phyloP scores from a whole-genome alignment of 2,888 invertebrate species.

The Lithophane leautieri region DNA sequence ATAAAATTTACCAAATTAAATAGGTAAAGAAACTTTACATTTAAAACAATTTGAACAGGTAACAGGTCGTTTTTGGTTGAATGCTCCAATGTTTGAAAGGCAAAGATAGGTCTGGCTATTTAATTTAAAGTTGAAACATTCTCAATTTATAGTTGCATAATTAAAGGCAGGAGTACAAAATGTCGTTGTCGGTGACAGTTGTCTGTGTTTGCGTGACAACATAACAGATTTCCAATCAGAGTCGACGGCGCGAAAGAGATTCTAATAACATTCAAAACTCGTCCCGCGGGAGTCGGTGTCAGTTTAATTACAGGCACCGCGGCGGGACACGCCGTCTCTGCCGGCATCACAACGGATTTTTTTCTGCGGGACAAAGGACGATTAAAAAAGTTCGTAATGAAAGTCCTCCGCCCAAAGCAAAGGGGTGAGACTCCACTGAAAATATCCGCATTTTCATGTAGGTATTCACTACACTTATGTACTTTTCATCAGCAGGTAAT shows the following conservation, averaged over 20 bases:
- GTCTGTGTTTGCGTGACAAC: slow-evolving; percentile 74
- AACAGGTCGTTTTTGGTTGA: slow-evolving; percentile 50
- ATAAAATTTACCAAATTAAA: slow-evolving; percentile 52
- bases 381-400: slow-evolving; percentile 90
- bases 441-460: slow-evolving; percentile 69
- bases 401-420: slow-evolving; percentile 83
- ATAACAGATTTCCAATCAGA: slow-evolving; percentile 87
- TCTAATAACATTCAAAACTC: slow-evolving; percentile 90
- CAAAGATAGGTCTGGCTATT: slow-evolving; percentile 48
- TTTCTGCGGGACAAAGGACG: slow-evolving; percentile 88
- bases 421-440: slow-evolving; percentile 79
- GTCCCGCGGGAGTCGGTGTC: slow-evolving; percentile 87
- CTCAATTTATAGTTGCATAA: slow-evolving; percentile 63
- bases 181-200: slow-evolving; percentile 63
- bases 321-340: slow-evolving; percentile 79
- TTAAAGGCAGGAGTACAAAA: slow-evolving; percentile 55
- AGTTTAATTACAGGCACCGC: slow-evolving; percentile 87
- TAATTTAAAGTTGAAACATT: slow-evolving; percentile 61
- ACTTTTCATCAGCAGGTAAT: slow-evolving; percentile 22
- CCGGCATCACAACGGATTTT: slow-evolving; percentile 86
- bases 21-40: slow-evolving; percentile 51
- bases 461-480: slow-evolving; percentile 41
- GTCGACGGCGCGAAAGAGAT: slow-evolving; percentile 87
- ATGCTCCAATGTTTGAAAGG: slow-evolving; percentile 51
- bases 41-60: slow-evolving; percentile 53